Conservation (phyloP, 2,888 invertebrate genomes). For the Drosophila putrida region DNA sequence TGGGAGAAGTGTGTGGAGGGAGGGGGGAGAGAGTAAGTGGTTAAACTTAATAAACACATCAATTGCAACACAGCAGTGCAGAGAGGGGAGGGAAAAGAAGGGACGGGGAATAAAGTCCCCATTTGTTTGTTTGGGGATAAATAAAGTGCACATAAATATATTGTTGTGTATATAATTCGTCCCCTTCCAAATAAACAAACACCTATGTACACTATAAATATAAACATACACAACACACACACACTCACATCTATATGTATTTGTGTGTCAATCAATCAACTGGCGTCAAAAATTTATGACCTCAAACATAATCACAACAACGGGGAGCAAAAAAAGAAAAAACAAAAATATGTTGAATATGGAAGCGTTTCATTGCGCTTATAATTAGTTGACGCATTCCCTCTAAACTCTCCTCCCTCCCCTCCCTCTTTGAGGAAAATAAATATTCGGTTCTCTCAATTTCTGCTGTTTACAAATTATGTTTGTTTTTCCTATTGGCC, state of each 20-base stretch:
- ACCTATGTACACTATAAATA: slow-evolving; percentile 20
- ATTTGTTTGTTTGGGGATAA: slow-evolving; percentile 18
- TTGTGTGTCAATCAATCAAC: slow-evolving; percentile 72
- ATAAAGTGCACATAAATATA: slow-evolving; percentile 28
- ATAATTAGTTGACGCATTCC: slow-evolving; percentile 68
- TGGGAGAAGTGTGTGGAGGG: background rate
- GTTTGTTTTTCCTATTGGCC: slow-evolving; percentile 53
- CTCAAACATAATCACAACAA: slow-evolving; percentile 68
- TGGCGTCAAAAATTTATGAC: slow-evolving; percentile 75
- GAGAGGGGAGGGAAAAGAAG: background rate
- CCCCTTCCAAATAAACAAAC: slow-evolving; percentile 18
- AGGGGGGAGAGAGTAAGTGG: slow-evolving; percentile 7
- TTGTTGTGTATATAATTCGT: slow-evolving; percentile 35
- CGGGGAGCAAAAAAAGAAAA: slow-evolving; percentile 2
- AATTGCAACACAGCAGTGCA: slow-evolving; percentile 44
- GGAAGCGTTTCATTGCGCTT: slow-evolving; percentile 53
- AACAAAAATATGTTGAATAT: slow-evolving; percentile 38
- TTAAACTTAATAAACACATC: slow-evolving; percentile 55
- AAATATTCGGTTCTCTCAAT: slow-evolving; percentile 37
- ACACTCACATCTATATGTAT: slow-evolving; percentile 1
- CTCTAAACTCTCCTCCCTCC: background rate
- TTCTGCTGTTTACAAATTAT: slow-evolving; percentile 64
- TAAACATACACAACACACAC: slow-evolving; percentile 1
- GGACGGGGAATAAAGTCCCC: background rate
- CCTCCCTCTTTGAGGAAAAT: slow-evolving; percentile 4